A percentile compares a stretch with the other conserved stretches of the same genome.
Evolutionary conservation across 2,113 vertebrate species (phyloP).

Genomic region (Gopherus flavomarginatus): DNA sequence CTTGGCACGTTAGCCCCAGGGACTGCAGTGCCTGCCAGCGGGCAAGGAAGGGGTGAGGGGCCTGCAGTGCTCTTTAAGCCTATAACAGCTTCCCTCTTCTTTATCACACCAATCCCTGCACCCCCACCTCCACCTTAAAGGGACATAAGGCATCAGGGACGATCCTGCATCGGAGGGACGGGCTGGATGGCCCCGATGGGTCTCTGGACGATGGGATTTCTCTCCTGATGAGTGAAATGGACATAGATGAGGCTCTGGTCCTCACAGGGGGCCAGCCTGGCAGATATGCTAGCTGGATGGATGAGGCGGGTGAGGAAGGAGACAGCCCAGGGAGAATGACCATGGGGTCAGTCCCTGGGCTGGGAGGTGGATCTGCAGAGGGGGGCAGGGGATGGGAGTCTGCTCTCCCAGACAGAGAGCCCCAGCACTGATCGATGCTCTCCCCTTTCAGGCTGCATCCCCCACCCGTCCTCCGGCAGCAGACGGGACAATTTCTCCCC

Average conservation of each 20-base stretch:
- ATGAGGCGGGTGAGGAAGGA: neutral
- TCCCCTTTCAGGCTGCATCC: conserved; percentile 57
- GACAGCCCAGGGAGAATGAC: neutral
- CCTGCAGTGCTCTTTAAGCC: neutral
- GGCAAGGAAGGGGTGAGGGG: neutral
- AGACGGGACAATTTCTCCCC: neutral
- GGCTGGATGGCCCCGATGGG: neutral
- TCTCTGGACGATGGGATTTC: neutral
- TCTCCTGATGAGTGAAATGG: neutral
- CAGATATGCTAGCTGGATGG: neutral
- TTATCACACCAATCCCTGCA: neutral
- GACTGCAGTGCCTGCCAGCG: neutral
- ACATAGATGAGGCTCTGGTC: too few relatives aligned
- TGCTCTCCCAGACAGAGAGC: neutral
- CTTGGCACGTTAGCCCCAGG: fast-evolving
- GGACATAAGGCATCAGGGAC: neutral
- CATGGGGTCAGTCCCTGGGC: neutral
- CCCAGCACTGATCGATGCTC: neutral
- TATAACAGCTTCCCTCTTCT: neutral
- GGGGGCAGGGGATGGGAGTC: neutral
- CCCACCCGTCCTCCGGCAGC: fast-evolving
- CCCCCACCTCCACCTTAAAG: neutral
- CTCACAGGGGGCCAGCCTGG: neutral
- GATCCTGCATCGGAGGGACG: neutral
- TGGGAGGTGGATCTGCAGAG: neutral